These are phyloP conservation scores for Ictalurus punctatus DNA, from an alignment of 2,113 vertebrate species.

Conservation along the genomic window DNA sequence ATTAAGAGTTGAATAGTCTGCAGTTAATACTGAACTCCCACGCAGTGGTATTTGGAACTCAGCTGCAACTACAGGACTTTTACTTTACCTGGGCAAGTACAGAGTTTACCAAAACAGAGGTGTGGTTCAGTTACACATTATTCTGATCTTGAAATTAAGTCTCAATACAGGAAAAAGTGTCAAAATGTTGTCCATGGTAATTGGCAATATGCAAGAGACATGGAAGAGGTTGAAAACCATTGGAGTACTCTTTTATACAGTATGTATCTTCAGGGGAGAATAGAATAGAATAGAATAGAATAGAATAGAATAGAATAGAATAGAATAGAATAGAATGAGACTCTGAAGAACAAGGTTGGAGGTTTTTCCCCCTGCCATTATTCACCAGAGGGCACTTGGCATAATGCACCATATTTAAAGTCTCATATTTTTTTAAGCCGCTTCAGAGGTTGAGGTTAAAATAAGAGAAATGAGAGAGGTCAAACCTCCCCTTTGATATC, in stretches of 20 bases:
- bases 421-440: constrained; percentile 24
- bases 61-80: not conserved
- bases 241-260: not conserved
- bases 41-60: not conserved
- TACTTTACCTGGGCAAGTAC: not conserved
- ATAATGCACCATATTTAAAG: constrained; percentile 14
- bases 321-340: constrained; percentile 5
- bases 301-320: not conserved
- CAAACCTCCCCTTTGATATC: constrained; percentile 55
- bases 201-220: not conserved
- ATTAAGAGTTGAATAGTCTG: not conserved
- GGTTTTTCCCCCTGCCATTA: not conserved
- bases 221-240: not conserved
- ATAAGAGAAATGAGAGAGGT: constrained; percentile 52
- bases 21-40: not conserved
- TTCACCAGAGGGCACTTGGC: constrained; percentile 9
- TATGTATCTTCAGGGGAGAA: not conserved
- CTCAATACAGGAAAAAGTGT: not conserved
- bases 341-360: not conserved
- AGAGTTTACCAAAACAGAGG: not conserved
- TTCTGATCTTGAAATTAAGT: not conserved
- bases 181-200: not conserved
- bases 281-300: constrained; percentile 15
- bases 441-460: constrained; percentile 49
- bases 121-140: not conserved